A percentile compares a stretch with the other conserved stretches of the same genome.
Evolutionary conservation across 2,888 invertebrate species (phyloP).

Genomic region (Leucoptera coffeella): DNA sequence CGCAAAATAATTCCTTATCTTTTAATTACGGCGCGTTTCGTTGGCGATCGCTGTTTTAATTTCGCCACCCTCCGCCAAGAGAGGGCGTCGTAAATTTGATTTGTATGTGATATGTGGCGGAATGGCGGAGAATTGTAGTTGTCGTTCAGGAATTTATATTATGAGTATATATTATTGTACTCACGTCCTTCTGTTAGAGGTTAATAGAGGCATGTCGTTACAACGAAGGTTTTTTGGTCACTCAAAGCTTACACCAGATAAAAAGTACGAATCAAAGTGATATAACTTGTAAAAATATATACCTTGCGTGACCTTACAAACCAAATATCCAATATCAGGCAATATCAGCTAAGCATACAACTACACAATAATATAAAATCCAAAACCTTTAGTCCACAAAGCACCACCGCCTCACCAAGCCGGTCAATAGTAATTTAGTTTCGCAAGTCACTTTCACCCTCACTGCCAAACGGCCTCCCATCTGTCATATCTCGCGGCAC

Average conservation of each 20-base stretch:
- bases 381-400: not conserved
- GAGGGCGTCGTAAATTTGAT: constrained; percentile 14
- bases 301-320: too few relatives aligned
- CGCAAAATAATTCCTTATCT: constrained; percentile 49
- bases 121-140: too few relatives aligned
- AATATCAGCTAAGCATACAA: too few relatives aligned
- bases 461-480: constrained; percentile 47
- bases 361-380: too few relatives aligned
- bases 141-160: constrained; percentile 1
- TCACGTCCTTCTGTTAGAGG: too few relatives aligned
- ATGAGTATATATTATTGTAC: too few relatives aligned
- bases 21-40: constrained; percentile 40
- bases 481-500: constrained; percentile 35
- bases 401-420: not conserved
- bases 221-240: not conserved
- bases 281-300: too few relatives aligned
- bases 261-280: not conserved
- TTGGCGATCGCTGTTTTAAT: constrained; percentile 48
- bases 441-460: constrained; percentile 19
- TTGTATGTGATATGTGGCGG: constrained; percentile 9
- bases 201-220: not conserved
- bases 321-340: too few relatives aligned
- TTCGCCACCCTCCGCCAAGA: constrained; percentile 29
- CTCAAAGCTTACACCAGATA: not conserved
- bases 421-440: not conserved